These are phyloP conservation scores for Saturnia japonica DNA, from an alignment of 2,888 invertebrate species.

Conservation along the genomic window DNA sequence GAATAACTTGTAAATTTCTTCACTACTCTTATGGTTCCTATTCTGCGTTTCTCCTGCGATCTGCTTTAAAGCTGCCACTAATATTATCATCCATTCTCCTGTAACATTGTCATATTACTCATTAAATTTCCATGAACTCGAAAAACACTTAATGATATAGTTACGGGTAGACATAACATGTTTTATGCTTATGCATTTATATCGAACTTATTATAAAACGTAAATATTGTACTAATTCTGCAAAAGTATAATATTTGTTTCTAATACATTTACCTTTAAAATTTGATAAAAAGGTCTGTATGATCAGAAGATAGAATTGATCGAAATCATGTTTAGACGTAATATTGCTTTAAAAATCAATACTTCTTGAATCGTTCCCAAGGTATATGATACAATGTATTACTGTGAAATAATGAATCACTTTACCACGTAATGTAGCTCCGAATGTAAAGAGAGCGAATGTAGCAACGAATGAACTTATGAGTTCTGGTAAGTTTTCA, in stretches of 20 bases:
- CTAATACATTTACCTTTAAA: not conserved
- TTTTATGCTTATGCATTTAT: not conserved
- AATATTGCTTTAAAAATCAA: too few species aligned
- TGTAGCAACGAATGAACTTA: not conserved
- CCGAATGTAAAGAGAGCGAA: not conserved
- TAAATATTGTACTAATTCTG: not conserved
- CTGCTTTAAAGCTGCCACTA: too few species aligned
- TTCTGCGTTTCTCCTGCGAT: too few species aligned
- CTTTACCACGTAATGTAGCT: too few species aligned
- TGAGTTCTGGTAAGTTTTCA: too few species aligned
- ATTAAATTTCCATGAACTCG: not conserved
- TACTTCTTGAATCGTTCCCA: too few species aligned
- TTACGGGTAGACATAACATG: not conserved
- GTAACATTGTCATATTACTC: not conserved
- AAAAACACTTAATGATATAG: not conserved
- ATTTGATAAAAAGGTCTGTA: too few species aligned
- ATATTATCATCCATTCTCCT: not conserved
- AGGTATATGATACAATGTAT: too few species aligned
- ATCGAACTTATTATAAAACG: not conserved
- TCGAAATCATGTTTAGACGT: not conserved
- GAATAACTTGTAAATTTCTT: too few species aligned
- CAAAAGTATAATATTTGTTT: not conserved
- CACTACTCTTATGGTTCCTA: too few species aligned
- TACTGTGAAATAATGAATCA: too few species aligned
- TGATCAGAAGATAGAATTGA: not conserved